Conservation (phyloP, 2,888 invertebrate species). For the Helleia helle region DNA sequence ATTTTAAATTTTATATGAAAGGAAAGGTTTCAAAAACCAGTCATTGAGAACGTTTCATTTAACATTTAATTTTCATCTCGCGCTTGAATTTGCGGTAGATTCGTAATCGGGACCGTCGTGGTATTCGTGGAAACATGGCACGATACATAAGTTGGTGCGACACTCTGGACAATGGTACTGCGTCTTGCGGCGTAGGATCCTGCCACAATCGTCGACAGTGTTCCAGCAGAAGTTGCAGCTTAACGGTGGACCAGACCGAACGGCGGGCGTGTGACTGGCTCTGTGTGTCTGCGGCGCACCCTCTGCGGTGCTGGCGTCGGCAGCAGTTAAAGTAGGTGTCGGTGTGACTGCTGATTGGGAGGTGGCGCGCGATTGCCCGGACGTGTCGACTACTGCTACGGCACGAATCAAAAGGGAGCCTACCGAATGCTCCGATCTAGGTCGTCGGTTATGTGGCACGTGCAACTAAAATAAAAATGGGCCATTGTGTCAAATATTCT, state of each 20-base stretch:
- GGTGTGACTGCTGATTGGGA: slow-evolving; percentile 14
- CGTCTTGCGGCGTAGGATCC: slow-evolving; percentile 88
- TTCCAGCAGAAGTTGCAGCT: slow-evolving; percentile 95
- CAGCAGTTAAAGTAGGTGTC: slow-evolving; percentile 8
- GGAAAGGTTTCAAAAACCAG: no score
- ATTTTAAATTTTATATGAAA: no score
- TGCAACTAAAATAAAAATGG: neutral
- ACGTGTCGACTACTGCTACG: slow-evolving; percentile 30
- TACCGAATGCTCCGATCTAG: slow-evolving; percentile 29
- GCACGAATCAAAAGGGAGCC: slow-evolving; percentile 41
- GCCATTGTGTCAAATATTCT: neutral
- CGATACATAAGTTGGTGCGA: slow-evolving; percentile 90
- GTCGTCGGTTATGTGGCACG: slow-evolving; percentile 28
- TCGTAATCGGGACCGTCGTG: slow-evolving; percentile 75
- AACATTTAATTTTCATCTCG: slow-evolving; percentile 30
- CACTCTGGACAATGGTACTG: slow-evolving; percentile 94
- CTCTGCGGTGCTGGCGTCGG: slow-evolving; percentile 15
- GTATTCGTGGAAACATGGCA: slow-evolving; percentile 91
- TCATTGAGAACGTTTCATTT: neutral
- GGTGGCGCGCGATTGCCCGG: neutral
- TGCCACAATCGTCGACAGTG: slow-evolving; percentile 86
- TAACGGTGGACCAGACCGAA: slow-evolving; percentile 86
- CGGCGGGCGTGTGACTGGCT: slow-evolving; percentile 88
- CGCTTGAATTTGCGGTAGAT: slow-evolving; percentile 29
- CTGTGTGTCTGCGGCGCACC: slow-evolving; percentile 43